Conservation (phyloP, 2,113 vertebrate species). For the Dasyurus viverrinus region DNA sequence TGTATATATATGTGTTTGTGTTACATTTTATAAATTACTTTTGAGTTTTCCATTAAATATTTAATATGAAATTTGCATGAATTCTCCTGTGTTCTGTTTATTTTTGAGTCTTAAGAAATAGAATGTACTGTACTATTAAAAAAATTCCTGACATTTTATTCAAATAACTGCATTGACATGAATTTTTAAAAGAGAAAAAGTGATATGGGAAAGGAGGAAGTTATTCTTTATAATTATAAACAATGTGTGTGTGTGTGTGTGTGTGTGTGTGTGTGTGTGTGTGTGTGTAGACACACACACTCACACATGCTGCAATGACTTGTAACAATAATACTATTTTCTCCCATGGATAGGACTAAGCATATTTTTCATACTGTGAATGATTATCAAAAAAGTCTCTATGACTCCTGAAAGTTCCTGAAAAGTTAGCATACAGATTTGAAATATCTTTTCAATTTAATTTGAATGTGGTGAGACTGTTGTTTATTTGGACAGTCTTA, state of each 20-base stretch:
- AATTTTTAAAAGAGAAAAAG: neutral
- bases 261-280: too few species aligned
- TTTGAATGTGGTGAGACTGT: neutral
- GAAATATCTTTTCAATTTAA: neutral
- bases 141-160: neutral
- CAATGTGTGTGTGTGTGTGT: neutral
- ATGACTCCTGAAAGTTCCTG: neutral
- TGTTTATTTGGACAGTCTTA: neutral
- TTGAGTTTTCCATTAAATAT: neutral
- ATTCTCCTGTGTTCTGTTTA: neutral
- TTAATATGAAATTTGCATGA: neutral
- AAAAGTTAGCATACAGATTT: neutral
- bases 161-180: neutral
- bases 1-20: neutral
- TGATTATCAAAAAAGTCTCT: neutral
- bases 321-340: neutral
- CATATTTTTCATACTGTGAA: neutral
- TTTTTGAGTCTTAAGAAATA: neutral
- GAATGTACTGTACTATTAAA: neutral
- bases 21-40: neutral
- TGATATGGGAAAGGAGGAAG: neutral
- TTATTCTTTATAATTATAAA: neutral
- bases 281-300: too few species aligned
- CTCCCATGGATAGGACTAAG: neutral
- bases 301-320: neutral